Conservation (phyloP, 37 sponge, comb jelly and placozoan genomes). For the Ianthella basta region DNA sequence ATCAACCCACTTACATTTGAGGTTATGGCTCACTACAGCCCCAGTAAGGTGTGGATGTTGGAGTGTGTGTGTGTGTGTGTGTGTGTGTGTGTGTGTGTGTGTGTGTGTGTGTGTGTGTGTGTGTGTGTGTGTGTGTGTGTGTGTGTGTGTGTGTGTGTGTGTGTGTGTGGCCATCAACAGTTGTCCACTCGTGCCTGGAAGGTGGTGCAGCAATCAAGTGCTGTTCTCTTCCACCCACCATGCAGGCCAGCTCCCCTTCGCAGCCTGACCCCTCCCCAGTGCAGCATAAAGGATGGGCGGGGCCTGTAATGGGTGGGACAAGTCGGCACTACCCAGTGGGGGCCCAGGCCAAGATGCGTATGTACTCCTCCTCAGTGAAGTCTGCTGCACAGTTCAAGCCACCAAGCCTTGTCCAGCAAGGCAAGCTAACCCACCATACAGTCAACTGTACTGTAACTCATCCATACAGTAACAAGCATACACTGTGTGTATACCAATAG, state of each 20-base stretch:
- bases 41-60: constrained; percentile 55
- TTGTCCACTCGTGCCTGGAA: background rate
- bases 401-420: background rate
- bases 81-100: constrained; percentile 12
- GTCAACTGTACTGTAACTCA: too few species aligned
- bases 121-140: background rate
- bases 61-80: constrained; percentile 2
- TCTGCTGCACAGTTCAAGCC: constrained; percentile 11
- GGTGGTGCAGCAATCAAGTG: background rate
- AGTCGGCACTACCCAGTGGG: too few species aligned
- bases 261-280: background rate
- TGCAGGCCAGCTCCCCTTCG: background rate
- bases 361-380: background rate
- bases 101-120: background rate
- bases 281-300: background rate
- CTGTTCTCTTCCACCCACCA: background rate
- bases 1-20: constrained; percentile 82
- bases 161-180: background rate
- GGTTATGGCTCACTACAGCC: constrained; percentile 76
- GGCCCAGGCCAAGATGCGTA: background rate
- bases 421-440: background rate
- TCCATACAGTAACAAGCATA: too few species aligned
- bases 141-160: too few species aligned
- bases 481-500: background rate
- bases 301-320: too few species aligned